phyloP scores from a whole-genome alignment of 2,113 vertebrate species.

The Phodopus roborovskii region DNA sequence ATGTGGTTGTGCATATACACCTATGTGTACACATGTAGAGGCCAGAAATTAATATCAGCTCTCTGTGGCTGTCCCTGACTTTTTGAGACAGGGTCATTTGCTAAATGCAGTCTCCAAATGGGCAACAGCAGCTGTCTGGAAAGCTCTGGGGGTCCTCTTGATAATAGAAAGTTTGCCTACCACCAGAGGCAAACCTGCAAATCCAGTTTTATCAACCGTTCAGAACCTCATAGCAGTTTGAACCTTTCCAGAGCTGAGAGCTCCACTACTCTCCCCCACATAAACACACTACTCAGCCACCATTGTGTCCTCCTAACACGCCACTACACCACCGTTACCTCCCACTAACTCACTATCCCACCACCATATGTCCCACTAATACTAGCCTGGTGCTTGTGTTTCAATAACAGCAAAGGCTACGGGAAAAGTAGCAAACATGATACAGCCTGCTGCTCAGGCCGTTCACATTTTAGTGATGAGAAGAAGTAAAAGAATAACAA shows the following conservation, averaged over 20 bases:
- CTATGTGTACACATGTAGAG: not conserved
- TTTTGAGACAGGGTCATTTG: not conserved
- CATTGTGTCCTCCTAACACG: too few relatives aligned
- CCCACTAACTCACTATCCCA: not conserved
- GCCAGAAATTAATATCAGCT: not conserved
- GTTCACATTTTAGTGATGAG: not conserved
- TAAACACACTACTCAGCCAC: too few relatives aligned
- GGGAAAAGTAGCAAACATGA: not conserved
- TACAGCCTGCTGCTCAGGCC: not conserved
- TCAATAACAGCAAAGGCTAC: not conserved
- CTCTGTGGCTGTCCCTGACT: not conserved
- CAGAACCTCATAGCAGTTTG: not conserved
- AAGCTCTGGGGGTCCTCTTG: not conserved
- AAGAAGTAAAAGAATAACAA: not conserved
- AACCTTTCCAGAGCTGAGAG: not conserved
- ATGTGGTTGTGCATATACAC: too few relatives aligned
- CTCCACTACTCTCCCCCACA: too few relatives aligned
- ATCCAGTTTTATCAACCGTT: not conserved
- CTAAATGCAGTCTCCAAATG: not conserved
- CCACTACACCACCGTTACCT: not conserved
- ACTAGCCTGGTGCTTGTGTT: not conserved
- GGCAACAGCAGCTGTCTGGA: not conserved
- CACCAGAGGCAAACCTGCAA: not conserved
- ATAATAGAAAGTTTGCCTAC: not conserved
- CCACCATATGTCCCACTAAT: not conserved